phyloP scores from a whole-genome alignment of 2,797 vertebrate species.

The Sphaeramia orbicularis region DNA sequence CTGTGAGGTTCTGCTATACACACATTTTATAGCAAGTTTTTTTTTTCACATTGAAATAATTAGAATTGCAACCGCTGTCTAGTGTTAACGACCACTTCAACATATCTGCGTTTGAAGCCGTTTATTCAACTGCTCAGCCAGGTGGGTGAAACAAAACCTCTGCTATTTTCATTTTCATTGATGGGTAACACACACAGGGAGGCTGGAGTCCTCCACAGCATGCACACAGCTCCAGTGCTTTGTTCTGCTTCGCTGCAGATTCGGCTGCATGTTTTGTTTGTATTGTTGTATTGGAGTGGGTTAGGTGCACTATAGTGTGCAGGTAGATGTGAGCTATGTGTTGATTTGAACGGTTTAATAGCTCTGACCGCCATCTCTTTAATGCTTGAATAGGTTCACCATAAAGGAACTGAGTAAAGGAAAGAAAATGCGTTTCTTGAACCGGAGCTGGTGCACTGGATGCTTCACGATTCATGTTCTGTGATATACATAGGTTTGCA shows the following conservation, averaged over 20 bases:
- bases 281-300: conserved; percentile 17
- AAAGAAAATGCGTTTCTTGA: not conserved
- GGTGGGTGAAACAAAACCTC: conserved; percentile 57
- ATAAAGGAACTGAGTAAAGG: too few species aligned
- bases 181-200: conserved; percentile 20
- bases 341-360: not conserved
- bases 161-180: conserved; percentile 37
- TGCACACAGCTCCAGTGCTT: conserved; percentile 52
- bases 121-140: conserved; percentile 31
- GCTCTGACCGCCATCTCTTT: not conserved
- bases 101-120: not conserved
- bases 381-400: too few species aligned
- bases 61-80: not conserved
- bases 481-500: conserved; percentile 7
- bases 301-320: not conserved
- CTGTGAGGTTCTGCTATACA: not conserved
- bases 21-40: not conserved
- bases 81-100: not conserved
- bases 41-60: not conserved
- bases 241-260: conserved; percentile 60
- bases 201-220: conserved; percentile 44
- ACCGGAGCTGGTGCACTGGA: not conserved
- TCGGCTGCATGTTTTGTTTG: conserved; percentile 23
- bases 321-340: conserved; percentile 2
- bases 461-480: conserved; percentile 1